These are phyloP conservation scores for Drosophila erecta DNA, from an alignment of 1,140 invertebrate species.

Conservation along the genomic window DNA sequence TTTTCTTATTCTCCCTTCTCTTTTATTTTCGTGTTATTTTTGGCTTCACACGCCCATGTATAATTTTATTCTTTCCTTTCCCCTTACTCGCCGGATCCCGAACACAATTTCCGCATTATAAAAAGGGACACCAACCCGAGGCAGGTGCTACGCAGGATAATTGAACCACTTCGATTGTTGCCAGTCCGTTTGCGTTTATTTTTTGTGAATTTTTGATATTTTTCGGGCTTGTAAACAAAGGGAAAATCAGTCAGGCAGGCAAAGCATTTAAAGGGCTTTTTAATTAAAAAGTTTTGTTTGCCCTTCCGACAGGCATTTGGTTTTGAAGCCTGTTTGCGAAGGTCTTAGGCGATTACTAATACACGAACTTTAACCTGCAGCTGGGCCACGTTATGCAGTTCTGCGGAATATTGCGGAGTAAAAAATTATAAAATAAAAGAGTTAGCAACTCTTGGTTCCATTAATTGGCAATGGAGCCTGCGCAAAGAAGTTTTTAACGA, in stretches of 20 bases:
- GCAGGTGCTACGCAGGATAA: slow-evolving; percentile 56
- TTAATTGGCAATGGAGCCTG: background rate
- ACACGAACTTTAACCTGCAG: background rate
- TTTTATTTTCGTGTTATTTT: slow-evolving; percentile 43
- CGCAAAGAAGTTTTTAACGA: background rate
- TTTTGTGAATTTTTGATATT: slow-evolving; percentile 39
- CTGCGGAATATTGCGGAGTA: background rate
- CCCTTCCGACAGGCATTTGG: slow-evolving; percentile 12
- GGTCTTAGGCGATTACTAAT: slow-evolving; percentile 21
- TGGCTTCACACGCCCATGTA: slow-evolving; percentile 44
- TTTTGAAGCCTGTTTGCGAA: slow-evolving; percentile 44
- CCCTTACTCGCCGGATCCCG: background rate
- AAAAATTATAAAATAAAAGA: background rate
- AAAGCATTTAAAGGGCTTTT: slow-evolving; percentile 78
- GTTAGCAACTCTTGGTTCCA: background rate
- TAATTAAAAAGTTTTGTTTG: slow-evolving; percentile 82
- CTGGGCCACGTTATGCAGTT: slow-evolving; percentile 34
- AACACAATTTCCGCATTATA: slow-evolving; percentile 35
- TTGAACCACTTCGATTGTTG: slow-evolving; percentile 73
- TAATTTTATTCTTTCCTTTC: slow-evolving; percentile 48
- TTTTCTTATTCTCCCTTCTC: slow-evolving; percentile 12
- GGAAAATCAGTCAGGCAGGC: slow-evolving; percentile 49
- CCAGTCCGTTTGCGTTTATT: slow-evolving; percentile 44
- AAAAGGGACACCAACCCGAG: slow-evolving; percentile 24
- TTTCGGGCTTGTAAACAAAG: slow-evolving; percentile 22